Base-by-base conservation (phyloP, 2,113 vertebrate genomes). In the Pipa parva region DNA sequence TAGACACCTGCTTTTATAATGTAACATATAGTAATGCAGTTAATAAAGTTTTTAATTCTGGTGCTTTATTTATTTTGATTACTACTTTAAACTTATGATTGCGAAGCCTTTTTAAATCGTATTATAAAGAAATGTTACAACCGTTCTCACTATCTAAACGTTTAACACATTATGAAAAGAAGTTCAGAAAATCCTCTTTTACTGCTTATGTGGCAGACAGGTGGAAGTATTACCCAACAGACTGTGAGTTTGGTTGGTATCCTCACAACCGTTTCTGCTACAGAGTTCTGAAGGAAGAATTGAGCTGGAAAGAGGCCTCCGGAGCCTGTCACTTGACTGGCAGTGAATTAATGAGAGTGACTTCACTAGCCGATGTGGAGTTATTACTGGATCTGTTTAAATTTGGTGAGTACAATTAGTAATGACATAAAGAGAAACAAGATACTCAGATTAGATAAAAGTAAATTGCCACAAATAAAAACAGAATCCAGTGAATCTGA, bases 251-350 rank as follows among this genome's bases (percentile, higher is more conserved):
- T 48, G 90, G 80, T 36, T 97, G 95, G 97, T 80, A 84, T 81
- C 83, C 93, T 20, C 83, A 97, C 73, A 92, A 87, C 63, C 77
- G 74, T 57, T 89, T 89, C 73, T 97, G 97, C 84, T 95, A 94
- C 83, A 80, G 67, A 57, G 81, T 93, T 52, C 76, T 86, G 63
- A 73, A 78, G 26, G 88, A 91, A 75, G 77, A 76, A 50, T 81
- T 79, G 63, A 89, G 71, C 78, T 99, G 95, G 95, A 77, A 81
- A 0, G 78, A 90, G 25, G 92, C 94, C 25, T 79, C 84, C 15
- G 26, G 24, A 22, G 85, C 88, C 2, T 97, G 95, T 76, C 75
- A 70, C 22, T 76, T 80, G 63, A 73, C 78, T 22, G 78, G 76
- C 1, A 89, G 90, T 3, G 64, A 83, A 24, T 84, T 98, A 59